Percentiles rank a stretch among this genome's conserved stretches.
These are phyloP conservation scores for Pipistrellus nathusii DNA, from an alignment of 2,797 vertebrate genomes.

Conservation along the genomic window DNA sequence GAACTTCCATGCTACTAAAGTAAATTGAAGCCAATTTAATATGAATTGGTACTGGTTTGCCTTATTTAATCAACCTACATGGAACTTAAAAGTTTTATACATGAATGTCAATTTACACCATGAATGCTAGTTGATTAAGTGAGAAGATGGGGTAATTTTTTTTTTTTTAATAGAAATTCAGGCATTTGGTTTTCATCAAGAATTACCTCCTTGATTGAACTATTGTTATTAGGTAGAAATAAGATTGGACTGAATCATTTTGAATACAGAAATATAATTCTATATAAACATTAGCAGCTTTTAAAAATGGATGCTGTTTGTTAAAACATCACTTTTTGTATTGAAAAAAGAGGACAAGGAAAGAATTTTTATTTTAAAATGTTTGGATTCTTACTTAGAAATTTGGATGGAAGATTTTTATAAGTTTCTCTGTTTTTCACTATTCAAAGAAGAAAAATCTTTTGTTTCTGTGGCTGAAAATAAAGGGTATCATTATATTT, in stretches of 20 bases:
- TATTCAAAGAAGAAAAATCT: slow-evolving; percentile 24
- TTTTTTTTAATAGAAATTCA: background rate
- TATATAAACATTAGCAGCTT: background rate
- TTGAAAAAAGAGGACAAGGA: background rate
- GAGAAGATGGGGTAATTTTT: slow-evolving; percentile 55
- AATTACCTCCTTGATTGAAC: slow-evolving; percentile 59
- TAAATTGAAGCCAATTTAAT: slow-evolving; percentile 10
- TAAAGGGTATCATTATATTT: background rate
- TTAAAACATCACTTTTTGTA: slow-evolving; percentile 42
- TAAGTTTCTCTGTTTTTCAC: background rate
- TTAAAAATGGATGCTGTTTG: background rate
- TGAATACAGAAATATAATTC: slow-evolving; percentile 17
- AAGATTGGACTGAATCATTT: slow-evolving; percentile 31
- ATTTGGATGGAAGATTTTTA: slow-evolving; percentile 10
- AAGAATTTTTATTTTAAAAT: slow-evolving; percentile 38
- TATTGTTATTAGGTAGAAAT: slow-evolving; percentile 53
- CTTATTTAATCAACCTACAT: slow-evolving; percentile 46
- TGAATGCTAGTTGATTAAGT: slow-evolving; percentile 62
- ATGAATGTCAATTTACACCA: slow-evolving; percentile 33
- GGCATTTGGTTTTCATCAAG: slow-evolving; percentile 49
- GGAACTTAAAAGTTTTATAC: slow-evolving; percentile 26
- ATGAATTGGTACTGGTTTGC: background rate
- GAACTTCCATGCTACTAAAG: background rate
- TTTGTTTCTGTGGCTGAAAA: background rate
- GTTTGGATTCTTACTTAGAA: slow-evolving; percentile 25